These are phyloP conservation scores for Aeoliscus strigatus DNA, from an alignment of 2,797 vertebrate genomes.

Conservation along the genomic window DNA sequence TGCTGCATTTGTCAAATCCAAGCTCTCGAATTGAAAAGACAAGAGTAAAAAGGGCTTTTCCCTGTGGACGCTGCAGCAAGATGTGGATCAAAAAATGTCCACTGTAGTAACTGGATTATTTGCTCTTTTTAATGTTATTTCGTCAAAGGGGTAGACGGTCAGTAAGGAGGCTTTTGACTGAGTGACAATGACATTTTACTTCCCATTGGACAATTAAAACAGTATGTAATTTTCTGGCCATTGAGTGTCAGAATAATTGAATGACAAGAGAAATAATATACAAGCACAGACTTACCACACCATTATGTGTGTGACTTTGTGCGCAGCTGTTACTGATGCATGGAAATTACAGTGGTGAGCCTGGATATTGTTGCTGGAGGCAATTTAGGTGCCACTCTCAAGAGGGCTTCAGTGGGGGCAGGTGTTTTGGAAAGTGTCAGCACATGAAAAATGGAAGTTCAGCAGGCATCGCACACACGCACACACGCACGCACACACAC, in stretches of 20 bases:
- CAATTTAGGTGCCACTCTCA: conserved; percentile 47
- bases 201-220: not conserved
- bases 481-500: conserved; percentile 14
- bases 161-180: too few species aligned
- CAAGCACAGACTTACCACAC: conserved; percentile 1
- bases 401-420: conserved; percentile 29
- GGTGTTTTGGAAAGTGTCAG: conserved; percentile 46
- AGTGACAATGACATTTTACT: not conserved
- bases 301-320: conserved; percentile 13
- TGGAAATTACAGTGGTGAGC: conserved; percentile 35
- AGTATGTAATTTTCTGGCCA: conserved; percentile 2
- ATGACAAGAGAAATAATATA: conserved; percentile 1
- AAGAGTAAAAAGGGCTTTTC: too few species aligned
- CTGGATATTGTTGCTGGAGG: conserved; percentile 33
- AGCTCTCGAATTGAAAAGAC: too few species aligned
- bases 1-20: too few species aligned
- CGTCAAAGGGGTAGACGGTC: too few species aligned
- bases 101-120: too few species aligned
- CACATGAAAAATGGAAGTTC: conserved; percentile 33
- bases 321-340: conserved; percentile 28
- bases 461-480: too few species aligned
- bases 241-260: conserved; percentile 4
- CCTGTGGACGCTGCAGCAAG: too few species aligned
- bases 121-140: too few species aligned
- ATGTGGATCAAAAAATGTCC: too few species aligned